A percentile compares a stretch with the other conserved stretches of the same genome.
These are phyloP conservation scores for Tolypeutes matacus DNA, from an alignment of 2,797 vertebrate genomes.

Conservation along the genomic window DNA sequence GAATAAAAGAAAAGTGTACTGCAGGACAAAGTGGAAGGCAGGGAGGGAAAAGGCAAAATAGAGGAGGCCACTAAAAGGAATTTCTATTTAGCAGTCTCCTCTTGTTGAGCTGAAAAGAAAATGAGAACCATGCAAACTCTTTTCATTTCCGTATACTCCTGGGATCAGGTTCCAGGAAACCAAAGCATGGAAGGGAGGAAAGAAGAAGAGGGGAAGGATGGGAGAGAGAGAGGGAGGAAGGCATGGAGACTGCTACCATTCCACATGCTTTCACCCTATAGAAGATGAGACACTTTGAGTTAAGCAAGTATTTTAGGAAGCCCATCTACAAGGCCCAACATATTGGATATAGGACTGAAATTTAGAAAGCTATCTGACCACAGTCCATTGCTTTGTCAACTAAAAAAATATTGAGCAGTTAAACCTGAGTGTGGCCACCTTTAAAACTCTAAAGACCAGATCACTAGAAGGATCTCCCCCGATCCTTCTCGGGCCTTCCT, in stretches of 20 bases:
- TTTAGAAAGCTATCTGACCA: background rate
- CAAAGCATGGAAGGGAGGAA: background rate
- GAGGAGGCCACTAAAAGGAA: too few species aligned
- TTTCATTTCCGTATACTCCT: background rate
- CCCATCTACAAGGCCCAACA: background rate
- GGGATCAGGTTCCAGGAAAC: background rate
- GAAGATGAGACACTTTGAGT: too few species aligned
- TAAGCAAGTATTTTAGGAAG: background rate
- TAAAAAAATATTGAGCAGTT: background rate
- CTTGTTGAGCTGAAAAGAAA: rapidly evolving
- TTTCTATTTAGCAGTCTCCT: rapidly evolving
- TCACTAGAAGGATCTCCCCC: background rate
- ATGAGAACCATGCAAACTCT: background rate
- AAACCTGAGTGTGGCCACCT: background rate
- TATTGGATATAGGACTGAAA: too few species aligned
- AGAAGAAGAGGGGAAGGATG: background rate
- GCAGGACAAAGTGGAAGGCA: background rate
- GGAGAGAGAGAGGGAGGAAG: background rate
- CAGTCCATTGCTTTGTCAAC: background rate
- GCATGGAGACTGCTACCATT: rapidly evolving
- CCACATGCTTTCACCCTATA: rapidly evolving
- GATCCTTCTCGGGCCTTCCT: rapidly evolving
- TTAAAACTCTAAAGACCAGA: background rate
- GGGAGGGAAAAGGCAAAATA: too few species aligned
- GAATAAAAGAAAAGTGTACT: background rate